Evolutionary conservation across 2,113 vertebrate species (phyloP), one percentile per base, ranked within the genome.

Genomic region (Smithornis capensis): DNA sequence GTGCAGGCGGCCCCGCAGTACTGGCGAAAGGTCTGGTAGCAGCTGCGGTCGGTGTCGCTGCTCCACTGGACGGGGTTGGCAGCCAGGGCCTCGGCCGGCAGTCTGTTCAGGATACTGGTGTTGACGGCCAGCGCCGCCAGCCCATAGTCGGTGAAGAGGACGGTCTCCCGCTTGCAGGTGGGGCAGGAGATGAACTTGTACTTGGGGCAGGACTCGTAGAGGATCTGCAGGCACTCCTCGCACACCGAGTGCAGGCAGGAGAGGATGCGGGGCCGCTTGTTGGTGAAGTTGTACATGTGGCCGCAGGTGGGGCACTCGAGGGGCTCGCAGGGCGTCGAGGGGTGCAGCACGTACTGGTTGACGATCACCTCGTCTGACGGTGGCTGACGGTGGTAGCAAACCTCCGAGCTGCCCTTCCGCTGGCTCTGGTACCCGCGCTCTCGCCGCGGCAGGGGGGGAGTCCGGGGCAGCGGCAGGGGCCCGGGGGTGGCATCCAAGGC

Each of bases 121-220:
- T 99, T 99, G 97, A 99, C 99, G 23, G 99, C 99, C 96, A 99
- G 98, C 0, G 99, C 99, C 1, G 99, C 99, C 97, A 99, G 98
- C 85, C 99, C 99, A 7, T 99, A 99, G 98, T 99, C 99, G 6
- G 99, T 99, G 98, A 99, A 99, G 89, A 99, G 99, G 97, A 99
- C 99, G 37, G 99, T 99, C 98, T 99, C 99, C 1, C 99, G 98
- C 92, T 98, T 98, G 98, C 99, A 99, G 28, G 99, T 99, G 87
- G 99, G 99, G 96, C 99, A 99, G 71, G 99, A 99, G 98, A 99
- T 99, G 98, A 99, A 99, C 98, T 99, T 99, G 98, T 99, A 99
- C 98, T 99, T 99, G 95, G 99, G 99, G 91, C 99, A 99, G 92
- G 99, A 99, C 98, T 99, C 99, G 2, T 99, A 99, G 91, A 99